Evolutionary conservation across 2,888 invertebrate genomes (phyloP).

Genomic region (Pollenia griseotomentosa): DNA sequence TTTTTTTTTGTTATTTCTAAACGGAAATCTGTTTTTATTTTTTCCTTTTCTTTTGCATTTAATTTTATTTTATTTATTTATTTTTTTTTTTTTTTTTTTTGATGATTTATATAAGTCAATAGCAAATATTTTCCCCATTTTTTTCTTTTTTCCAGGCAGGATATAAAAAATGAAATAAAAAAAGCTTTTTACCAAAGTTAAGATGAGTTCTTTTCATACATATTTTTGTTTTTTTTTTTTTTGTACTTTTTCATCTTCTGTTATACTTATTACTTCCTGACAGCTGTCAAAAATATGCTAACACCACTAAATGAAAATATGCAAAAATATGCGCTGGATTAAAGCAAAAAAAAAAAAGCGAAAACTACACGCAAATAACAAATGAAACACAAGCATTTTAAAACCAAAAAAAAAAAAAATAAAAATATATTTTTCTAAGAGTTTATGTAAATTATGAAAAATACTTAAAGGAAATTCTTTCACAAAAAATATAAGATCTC

Average conservation of each 20-base stretch:
- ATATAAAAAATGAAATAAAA: constrained; percentile 41
- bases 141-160: constrained; percentile 33
- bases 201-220: constrained; percentile 16
- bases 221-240: not conserved
- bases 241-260: constrained; percentile 33
- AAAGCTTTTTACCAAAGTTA: constrained; percentile 43
- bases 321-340: constrained; percentile 70
- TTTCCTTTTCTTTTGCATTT: constrained; percentile 14
- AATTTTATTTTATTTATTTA: too few species aligned
- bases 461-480: constrained; percentile 33
- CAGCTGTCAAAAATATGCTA: constrained; percentile 82
- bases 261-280: constrained; percentile 82
- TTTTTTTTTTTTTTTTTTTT: constrained; percentile 34
- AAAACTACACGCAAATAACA: constrained; percentile 75
- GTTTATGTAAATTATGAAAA: constrained; percentile 70
- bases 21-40: constrained; percentile 45
- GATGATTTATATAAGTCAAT: constrained; percentile 70
- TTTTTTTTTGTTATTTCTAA: constrained; percentile 16
- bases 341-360: constrained; percentile 39
- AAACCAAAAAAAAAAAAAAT: constrained; percentile 59
- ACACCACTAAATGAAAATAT: constrained; percentile 76
- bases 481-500: constrained; percentile 16
- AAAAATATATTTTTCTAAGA: constrained; percentile 74
- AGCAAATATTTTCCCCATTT: constrained; percentile 54
- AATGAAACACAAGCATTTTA: constrained; percentile 62